These are phyloP conservation scores for Tribolium castaneum DNA, from an alignment of 1,140 invertebrate species.

Conservation along the genomic window DNA sequence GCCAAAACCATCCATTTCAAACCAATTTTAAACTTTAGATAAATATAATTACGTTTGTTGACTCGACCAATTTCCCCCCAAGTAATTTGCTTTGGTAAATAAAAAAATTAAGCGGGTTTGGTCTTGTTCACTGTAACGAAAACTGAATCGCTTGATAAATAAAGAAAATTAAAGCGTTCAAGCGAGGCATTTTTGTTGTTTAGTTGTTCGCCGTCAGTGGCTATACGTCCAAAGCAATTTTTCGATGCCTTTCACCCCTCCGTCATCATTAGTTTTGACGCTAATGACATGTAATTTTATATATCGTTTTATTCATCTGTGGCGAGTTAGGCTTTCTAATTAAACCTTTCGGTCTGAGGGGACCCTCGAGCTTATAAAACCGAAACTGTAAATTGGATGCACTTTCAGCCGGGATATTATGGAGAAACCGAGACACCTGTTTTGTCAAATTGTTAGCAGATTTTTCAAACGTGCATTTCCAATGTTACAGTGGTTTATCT, in stretches of 20 bases:
- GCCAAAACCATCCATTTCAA: neutral
- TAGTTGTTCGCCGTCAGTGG: neutral
- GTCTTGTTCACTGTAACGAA: neutral
- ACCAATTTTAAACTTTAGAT: neutral
- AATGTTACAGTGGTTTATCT: neutral
- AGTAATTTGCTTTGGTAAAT: neutral
- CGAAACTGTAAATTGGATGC: neutral
- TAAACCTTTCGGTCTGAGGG: neutral
- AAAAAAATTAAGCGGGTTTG: neutral
- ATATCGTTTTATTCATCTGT: neutral
- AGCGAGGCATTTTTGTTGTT: neutral
- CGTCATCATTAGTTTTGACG: neutral
- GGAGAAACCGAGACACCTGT: neutral
- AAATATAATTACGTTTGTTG: neutral
- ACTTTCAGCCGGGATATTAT: neutral
- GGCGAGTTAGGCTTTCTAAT: neutral
- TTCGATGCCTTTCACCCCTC: neutral
- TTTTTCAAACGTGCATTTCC: too few species aligned
- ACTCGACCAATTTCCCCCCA: neutral
- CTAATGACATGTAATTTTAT: neutral
- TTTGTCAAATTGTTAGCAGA: neutral
- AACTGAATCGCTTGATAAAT: neutral
- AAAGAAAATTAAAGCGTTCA: neutral
- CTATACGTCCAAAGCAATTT: neutral
- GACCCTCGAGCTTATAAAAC: neutral